These are phyloP conservation scores for Ceyx melanurus DNA, from an alignment of 2,113 vertebrate genomes.

Conservation along the genomic window DNA sequence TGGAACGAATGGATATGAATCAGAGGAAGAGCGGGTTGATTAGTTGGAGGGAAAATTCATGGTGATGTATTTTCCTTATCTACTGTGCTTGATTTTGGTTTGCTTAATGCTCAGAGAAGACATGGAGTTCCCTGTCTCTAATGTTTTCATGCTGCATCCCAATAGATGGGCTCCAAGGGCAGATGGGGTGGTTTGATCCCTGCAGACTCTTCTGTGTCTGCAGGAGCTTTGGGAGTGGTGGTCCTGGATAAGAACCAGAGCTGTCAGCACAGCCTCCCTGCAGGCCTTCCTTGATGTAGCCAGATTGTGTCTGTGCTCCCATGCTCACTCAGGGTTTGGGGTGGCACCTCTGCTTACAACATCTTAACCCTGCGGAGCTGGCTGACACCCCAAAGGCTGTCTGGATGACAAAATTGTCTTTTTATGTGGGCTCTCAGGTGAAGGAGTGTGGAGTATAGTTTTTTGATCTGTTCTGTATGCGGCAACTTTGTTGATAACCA, in stretches of 20 bases:
- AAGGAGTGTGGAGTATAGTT: background rate
- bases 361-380: fast-evolving
- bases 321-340: fast-evolving
- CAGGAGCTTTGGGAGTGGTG: background rate
- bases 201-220: background rate
- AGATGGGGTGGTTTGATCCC: background rate
- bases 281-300: background rate
- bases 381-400: background rate
- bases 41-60: background rate
- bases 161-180: background rate
- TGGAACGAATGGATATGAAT: background rate
- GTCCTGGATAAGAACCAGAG: background rate
- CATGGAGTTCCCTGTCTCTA: background rate
- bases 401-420: background rate
- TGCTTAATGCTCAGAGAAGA: background rate
- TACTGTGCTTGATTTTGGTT: background rate
- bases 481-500: background rate
- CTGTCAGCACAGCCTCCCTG: background rate
- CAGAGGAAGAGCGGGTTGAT: background rate
- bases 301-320: fast-evolving
- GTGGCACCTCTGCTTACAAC: background rate
- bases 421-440: background rate
- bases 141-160: background rate
- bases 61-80: background rate
- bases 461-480: background rate